Percentiles rank a stretch among this genome's conserved stretches.
Evolutionary conservation across 2,113 vertebrate species (phyloP).

Genomic region (Phyllostomus hastatus): DNA sequence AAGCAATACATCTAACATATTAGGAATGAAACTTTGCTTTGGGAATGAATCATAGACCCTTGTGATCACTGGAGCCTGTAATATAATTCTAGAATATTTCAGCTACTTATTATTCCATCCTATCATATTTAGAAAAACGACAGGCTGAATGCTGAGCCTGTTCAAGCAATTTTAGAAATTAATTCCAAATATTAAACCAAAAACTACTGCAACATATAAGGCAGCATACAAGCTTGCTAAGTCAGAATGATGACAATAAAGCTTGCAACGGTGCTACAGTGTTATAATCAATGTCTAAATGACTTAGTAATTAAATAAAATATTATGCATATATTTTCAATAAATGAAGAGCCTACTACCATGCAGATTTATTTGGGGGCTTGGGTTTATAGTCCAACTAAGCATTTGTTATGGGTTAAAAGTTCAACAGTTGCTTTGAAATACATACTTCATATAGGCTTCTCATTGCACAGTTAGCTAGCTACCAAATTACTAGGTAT

Average conservation of each 20-base stretch:
- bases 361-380: constrained; percentile 66
- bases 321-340: constrained; percentile 65
- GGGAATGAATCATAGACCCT: neutral
- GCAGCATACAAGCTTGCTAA: constrained; percentile 32
- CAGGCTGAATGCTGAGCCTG: constrained; percentile 25
- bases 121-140: neutral
- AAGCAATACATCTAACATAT: neutral
- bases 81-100: constrained; percentile 20
- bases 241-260: constrained; percentile 71
- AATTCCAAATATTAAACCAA: constrained; percentile 65
- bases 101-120: neutral
- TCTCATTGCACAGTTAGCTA: neutral
- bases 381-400: constrained; percentile 49
- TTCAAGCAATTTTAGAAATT: constrained; percentile 57
- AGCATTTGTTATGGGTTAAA: constrained; percentile 71
- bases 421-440: constrained; percentile 68
- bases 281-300: constrained; percentile 77
- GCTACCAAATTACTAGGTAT: neutral
- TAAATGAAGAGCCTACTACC: constrained; percentile 57
- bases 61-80: constrained; percentile 49
- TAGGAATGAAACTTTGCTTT: constrained; percentile 9
- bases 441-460: constrained; percentile 56
- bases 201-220: constrained; percentile 33
- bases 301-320: constrained; percentile 79
- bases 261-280: constrained; percentile 54